phyloP scores from a whole-genome alignment of 2,797 vertebrate genomes.

The Pseudomugil tenellus region DNA sequence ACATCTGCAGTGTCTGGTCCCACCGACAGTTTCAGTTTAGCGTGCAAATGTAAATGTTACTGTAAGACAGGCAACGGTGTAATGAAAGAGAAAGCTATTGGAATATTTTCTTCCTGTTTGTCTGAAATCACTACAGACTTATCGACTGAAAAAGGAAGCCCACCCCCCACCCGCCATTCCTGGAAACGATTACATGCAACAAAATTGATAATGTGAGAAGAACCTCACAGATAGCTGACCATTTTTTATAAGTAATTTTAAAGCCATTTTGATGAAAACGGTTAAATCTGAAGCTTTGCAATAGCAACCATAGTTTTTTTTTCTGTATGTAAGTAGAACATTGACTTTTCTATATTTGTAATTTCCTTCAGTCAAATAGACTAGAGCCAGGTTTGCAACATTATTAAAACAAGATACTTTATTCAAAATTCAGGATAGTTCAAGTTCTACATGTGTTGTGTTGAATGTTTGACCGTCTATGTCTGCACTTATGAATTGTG shows the following conservation, averaged over 20 bases:
- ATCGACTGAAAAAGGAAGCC: neutral
- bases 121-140: neutral
- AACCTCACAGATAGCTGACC: neutral
- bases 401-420: conserved; percentile 17
- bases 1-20: neutral
- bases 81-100: neutral
- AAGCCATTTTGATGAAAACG: neutral
- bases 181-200: neutral
- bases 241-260: neutral
- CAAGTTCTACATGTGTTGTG: conserved; percentile 4
- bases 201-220: neutral
- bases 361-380: neutral
- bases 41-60: neutral
- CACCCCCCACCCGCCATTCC: neutral
- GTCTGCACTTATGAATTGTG: conserved; percentile 20
- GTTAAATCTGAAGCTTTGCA: neutral
- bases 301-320: neutral
- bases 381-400: neutral
- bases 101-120: neutral
- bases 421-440: conserved; percentile 1
- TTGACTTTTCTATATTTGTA: conserved; percentile 2
- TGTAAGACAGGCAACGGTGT: neutral
- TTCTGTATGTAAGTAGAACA: conserved; percentile 10
- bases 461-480: conserved; percentile 4
- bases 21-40: neutral